These are phyloP conservation scores for Ameiurus melas DNA, from an alignment of 2,113 vertebrate species.

Conservation along the genomic window DNA sequence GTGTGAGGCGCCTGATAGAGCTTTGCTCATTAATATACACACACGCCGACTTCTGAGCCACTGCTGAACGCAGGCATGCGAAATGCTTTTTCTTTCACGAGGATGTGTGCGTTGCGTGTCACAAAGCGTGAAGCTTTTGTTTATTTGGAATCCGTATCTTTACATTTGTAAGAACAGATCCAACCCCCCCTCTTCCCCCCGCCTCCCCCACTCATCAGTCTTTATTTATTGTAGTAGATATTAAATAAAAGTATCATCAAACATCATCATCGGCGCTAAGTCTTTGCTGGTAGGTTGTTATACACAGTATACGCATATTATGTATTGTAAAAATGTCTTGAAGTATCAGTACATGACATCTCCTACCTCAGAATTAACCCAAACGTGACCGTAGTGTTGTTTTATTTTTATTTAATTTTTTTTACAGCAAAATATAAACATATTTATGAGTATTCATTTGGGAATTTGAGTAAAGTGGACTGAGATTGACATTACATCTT, in stretches of 20 bases:
- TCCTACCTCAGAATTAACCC: no score
- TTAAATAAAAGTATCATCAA: neutral
- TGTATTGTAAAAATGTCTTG: no score
- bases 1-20: neutral
- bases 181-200: no score
- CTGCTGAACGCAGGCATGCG: neutral
- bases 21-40: neutral
- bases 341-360: no score
- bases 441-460: no score
- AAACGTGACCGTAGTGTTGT: no score
- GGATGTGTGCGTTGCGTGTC: neutral
- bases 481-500: no score
- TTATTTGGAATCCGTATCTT: neutral
- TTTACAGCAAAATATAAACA: no score
- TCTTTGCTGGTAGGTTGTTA: no score
- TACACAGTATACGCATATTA: no score
- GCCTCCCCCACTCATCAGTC: neutral
- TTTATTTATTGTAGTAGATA: neutral
- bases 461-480: no score
- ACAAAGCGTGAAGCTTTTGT: neutral
- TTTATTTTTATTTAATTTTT: no score
- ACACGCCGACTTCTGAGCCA: neutral
- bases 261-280: neutral
- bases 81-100: neutral
- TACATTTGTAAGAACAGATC: neutral